Base-by-base conservation (phyloP, 2,888 invertebrate genomes). In the Calameuta pallipes region DNA sequence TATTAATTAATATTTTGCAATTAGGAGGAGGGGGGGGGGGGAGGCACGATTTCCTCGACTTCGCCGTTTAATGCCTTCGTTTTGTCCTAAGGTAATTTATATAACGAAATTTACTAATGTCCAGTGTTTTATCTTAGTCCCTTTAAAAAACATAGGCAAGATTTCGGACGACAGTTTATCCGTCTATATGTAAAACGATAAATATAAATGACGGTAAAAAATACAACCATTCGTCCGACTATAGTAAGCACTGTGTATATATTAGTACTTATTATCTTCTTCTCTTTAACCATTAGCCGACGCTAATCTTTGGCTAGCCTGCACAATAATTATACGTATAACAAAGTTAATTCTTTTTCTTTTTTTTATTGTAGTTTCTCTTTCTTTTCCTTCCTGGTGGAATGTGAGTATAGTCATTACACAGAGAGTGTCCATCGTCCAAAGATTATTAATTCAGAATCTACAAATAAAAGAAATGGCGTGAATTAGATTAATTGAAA, bases 1-100 rank as follows among this genome's bases (percentile, higher is more conserved):
- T 77, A 77, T 56, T 75, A 78, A 78, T 78, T 71, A 75, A 71
- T 78, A 78, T 56, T 56, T 56, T 56, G 23, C 23, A 56, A 56
- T 23, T 56, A 56, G 56, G 23, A 56, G 23, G 56, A 56, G 23
- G 6, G 23, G 37, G 33, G 33, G 33, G 33, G 33, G 56, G 23
- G 23, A 56, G 23, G 56, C 56, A 56, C 56, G 23, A 23, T 56
- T 56, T 56, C 56, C 56, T 56, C 56, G 23, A 56, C 56, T 56
- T 56, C 9, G 15, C 56, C 56, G 56, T 56, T 23, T 56, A 56
- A 56, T 56, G 56, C 56, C 56, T 56, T 56, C 23, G 9, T 23
- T 56, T 56, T 56, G 56, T 56, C 56, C 23, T 56, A 56, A 56
- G 23, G 56, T 23, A 56, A 56, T 56, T 56, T 23, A 23, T 36